Percentiles rank a stretch among this genome's conserved stretches.
Evolutionary conservation across 1,140 invertebrate species (phyloP).

Genomic region (Hypothenemus hampei): DNA sequence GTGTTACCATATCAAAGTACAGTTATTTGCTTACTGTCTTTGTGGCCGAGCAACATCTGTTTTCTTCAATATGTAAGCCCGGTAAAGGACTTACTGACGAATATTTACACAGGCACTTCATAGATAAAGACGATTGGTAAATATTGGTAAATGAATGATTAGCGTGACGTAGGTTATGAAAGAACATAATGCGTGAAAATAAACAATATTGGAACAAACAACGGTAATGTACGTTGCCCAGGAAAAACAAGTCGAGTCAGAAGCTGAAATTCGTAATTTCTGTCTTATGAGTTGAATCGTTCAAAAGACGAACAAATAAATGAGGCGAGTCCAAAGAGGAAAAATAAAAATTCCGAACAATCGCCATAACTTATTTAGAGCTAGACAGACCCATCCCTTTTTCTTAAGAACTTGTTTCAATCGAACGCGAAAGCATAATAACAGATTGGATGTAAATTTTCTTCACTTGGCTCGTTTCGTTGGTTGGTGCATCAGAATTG

Average conservation of each 20-base stretch:
- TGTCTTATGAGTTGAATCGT: too few relatives aligned
- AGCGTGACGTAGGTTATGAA: slow-evolving; percentile 21
- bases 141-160: slow-evolving; percentile 24
- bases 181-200: slow-evolving; percentile 21
- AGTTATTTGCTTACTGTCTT: not conserved
- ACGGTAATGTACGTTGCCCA: too few relatives aligned
- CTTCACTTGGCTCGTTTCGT: slow-evolving; percentile 11
- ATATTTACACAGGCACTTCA: slow-evolving; percentile 16
- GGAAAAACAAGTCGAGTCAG: too few relatives aligned
- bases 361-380: slow-evolving; percentile 31
- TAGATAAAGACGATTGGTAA: slow-evolving; percentile 22
- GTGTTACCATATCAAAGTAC: not conserved
- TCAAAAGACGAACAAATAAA: slow-evolving; percentile 9
- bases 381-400: slow-evolving; percentile 28
- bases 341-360: slow-evolving; percentile 28
- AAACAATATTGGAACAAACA: slow-evolving; percentile 11
- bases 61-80: slow-evolving; percentile 1
- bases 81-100: slow-evolving; percentile 10
- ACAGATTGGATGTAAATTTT: slow-evolving; percentile 38
- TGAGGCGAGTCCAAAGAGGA: slow-evolving; percentile 15
- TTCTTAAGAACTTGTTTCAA: slow-evolving; percentile 28
- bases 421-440: slow-evolving; percentile 33
- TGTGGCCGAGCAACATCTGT: slow-evolving; percentile 4
- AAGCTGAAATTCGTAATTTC: too few relatives aligned
- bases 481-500: slow-evolving; percentile 2